phyloP scores from a whole-genome alignment of 1,140 invertebrate species.

The Tetranychus cinnabarinus region DNA sequence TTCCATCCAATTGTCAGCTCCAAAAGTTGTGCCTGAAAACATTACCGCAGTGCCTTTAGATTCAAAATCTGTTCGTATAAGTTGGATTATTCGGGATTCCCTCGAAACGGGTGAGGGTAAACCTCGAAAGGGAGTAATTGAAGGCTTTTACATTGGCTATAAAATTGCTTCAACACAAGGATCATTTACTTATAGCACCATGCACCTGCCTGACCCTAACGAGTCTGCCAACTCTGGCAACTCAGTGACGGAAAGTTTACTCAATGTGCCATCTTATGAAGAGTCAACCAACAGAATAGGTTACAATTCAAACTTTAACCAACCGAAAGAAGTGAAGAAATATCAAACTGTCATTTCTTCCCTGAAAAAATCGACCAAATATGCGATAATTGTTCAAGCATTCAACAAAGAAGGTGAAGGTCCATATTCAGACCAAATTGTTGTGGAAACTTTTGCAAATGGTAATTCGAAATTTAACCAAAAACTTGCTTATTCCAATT shows the following conservation, averaged over 20 bases:
- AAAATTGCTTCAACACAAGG: slow-evolving; percentile 20
- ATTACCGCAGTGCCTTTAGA: slow-evolving; percentile 9
- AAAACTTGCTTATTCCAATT: background rate
- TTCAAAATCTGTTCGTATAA: slow-evolving; percentile 12
- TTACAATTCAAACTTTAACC: background rate
- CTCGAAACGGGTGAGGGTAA: background rate
- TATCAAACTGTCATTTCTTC: slow-evolving; percentile 10
- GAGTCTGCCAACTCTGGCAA: background rate
- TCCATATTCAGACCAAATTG: slow-evolving; percentile 43
- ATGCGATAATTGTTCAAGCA: slow-evolving; percentile 20
- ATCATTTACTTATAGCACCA: slow-evolving; percentile 5
- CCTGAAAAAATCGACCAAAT: slow-evolving; percentile 19
- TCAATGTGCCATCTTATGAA: background rate
- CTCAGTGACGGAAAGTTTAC: background rate
- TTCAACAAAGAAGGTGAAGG: slow-evolving; percentile 29
- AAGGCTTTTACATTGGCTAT: slow-evolving; percentile 38
- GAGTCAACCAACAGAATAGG: slow-evolving; percentile 1
- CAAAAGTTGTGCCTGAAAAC: slow-evolving; percentile 13
- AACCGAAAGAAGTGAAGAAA: background rate
- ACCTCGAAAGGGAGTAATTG: slow-evolving; percentile 3
- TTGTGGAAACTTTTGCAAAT: slow-evolving; percentile 53
- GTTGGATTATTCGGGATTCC: slow-evolving; percentile 9
- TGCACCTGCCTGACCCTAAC: background rate
- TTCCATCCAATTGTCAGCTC: slow-evolving; percentile 5
- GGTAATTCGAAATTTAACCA: slow-evolving; percentile 26